These are phyloP conservation scores for Suillia variegata DNA, from an alignment of 2,888 invertebrate genomes.

Conservation along the genomic window DNA sequence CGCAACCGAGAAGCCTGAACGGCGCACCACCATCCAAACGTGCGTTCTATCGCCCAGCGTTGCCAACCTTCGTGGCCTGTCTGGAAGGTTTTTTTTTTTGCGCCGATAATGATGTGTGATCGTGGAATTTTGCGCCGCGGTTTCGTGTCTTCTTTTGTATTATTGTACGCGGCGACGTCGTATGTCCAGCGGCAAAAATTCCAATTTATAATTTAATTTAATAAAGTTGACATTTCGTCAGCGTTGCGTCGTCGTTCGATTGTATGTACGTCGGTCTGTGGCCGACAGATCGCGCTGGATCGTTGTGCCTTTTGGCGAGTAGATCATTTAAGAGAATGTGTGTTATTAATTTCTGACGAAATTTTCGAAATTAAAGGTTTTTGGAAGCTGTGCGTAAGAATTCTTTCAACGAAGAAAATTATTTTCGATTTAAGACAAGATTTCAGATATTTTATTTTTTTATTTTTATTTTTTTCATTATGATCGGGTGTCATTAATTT, in stretches of 20 bases:
- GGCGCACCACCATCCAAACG: too few species aligned
- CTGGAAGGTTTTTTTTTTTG: slow-evolving; percentile 32
- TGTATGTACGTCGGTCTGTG: slow-evolving; percentile 13
- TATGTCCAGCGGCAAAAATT: slow-evolving; percentile 32
- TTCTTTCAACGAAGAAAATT: too few species aligned
- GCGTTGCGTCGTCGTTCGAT: slow-evolving; percentile 13
- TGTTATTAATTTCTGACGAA: slow-evolving; percentile 1
- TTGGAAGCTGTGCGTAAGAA: neutral
- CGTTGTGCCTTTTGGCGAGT: slow-evolving; percentile 30
- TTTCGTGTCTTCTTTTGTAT: neutral
- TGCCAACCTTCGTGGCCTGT: neutral
- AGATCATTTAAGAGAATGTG: slow-evolving; percentile 41
- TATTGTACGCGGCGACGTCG: too few species aligned
- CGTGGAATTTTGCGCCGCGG: slow-evolving; percentile 49
- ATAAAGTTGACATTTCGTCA: slow-evolving; percentile 46
- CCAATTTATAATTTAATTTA: slow-evolving; percentile 52
- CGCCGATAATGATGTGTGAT: slow-evolving; percentile 50
- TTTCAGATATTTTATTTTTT: too few species aligned
- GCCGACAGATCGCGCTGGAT: slow-evolving; percentile 21
- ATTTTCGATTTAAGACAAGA: too few species aligned
- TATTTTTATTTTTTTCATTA: too few species aligned
- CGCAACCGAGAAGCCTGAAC: too few species aligned
- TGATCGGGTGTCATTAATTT: too few species aligned
- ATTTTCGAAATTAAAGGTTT: neutral
- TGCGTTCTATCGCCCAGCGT: neutral